Conservation (phyloP, 1,140 invertebrate species). For the Drosophila lini region DNA sequence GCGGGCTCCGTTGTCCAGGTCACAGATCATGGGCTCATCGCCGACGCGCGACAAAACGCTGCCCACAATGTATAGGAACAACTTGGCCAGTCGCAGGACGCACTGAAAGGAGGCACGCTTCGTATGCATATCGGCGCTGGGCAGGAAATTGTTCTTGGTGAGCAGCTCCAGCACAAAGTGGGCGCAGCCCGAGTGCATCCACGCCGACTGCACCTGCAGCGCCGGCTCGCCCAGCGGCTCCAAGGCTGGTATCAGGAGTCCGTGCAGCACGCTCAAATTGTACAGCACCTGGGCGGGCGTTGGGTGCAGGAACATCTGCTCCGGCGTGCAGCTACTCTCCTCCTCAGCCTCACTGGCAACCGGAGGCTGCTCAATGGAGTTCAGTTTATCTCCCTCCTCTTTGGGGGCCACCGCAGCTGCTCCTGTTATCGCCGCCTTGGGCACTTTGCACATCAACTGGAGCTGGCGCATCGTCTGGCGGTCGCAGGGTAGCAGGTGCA, state of each 20-base stretch:
- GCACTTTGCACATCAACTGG: conserved; percentile 85
- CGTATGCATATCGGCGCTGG: conserved; percentile 91
- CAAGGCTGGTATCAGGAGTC: conserved; percentile 95
- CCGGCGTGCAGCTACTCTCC: conserved; percentile 85
- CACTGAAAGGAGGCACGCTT: conserved; percentile 94
- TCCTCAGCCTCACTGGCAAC: conserved; percentile 13
- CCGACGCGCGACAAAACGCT: conserved; percentile 86
- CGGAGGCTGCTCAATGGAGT: conserved; percentile 33
- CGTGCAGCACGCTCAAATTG: conserved; percentile 92
- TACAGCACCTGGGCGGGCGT: conserved; percentile 92
- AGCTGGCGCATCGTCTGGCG: conserved; percentile 89
- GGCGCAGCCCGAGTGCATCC: conserved; percentile 89
- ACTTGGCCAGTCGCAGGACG: conserved; percentile 94
- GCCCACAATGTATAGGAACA: conserved; percentile 94
- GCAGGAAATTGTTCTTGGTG: conserved; percentile 94
- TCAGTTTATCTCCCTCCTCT: conserved; percentile 42
- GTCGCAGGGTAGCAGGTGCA: conserved; percentile 96
- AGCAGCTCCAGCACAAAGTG: conserved; percentile 93
- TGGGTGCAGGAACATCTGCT: conserved; percentile 90
- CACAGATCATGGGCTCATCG: conserved; percentile 76
- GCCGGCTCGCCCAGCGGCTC: conserved; percentile 93
- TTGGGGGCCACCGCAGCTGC: conserved; percentile 14
- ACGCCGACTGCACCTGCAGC: conserved; percentile 94
- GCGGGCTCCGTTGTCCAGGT: conserved; percentile 70
- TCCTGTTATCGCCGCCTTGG: conserved; percentile 33